Base-by-base conservation (phyloP, 1,140 invertebrate genomes). In the Varroa destructor region DNA sequence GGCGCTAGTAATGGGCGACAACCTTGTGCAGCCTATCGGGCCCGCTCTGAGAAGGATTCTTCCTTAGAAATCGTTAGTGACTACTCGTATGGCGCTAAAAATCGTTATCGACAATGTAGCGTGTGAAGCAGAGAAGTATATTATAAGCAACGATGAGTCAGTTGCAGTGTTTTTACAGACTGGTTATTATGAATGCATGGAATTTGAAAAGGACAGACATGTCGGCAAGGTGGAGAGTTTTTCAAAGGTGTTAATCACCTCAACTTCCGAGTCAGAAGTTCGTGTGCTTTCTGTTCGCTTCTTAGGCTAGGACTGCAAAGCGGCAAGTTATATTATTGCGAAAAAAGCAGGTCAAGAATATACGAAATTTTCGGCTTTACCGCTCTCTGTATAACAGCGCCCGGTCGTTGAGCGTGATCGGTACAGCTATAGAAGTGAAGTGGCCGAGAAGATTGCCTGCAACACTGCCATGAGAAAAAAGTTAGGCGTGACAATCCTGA, bases 251-350 rank as follows among this genome's bases (percentile, higher is more conserved):
- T 6, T 67, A 12, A 40, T 40, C 10, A 4, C 12, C 12, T 10
- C 40, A 12, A 14, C 12, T 8, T 12, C 40, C 12, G 37, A 8
- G 12, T 67, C 61, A 1, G 61, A n/a, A 8, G 40, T 67, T 2
- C 61, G 40, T 8, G 37, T 67, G 12, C 61, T 67, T 5, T 67
- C 61, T 5, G 61, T 67, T 1, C 61, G 12, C 61, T 37, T 67
- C n/a, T 67, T 67, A 12, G 61, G 61, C 14, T 37, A 40, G 14
- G 61, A 67, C 12, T 71, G 55, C 70, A 51, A 37, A 12, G 70
- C 70, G 12, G 70, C 55, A 54, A 71, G 37, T 46, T 10, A 71
- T 40, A 40, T 55, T 25, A 10, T 57, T 1, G 8, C 14, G 25
- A 6, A 25, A 3, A 46, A 71, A 4, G 37, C 51, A 2, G 42